These are phyloP conservation scores for Megaceryle torquata DNA, from an alignment of 2,113 vertebrate species.

Conservation along the genomic window DNA sequence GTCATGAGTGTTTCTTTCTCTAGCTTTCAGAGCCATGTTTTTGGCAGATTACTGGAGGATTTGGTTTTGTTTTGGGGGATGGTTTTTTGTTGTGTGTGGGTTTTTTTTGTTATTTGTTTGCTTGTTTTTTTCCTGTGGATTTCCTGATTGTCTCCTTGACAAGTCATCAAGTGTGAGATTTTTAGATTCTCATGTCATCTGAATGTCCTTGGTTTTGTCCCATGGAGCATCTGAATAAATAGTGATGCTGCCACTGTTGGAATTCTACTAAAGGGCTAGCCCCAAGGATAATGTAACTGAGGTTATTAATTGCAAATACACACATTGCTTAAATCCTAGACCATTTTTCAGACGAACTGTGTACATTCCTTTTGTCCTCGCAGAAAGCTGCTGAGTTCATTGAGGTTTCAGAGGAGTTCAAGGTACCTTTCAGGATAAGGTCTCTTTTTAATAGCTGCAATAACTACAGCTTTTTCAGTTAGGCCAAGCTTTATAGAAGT, in stretches of 20 bases:
- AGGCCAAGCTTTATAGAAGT: neutral
- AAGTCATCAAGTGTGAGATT: neutral
- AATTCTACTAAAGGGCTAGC: neutral
- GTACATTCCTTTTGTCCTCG: neutral
- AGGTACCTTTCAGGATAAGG: slow-evolving; percentile 3
- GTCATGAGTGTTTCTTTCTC: neutral
- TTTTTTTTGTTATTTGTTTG: neutral
- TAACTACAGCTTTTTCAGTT: neutral
- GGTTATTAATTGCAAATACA: slow-evolving; percentile 32
- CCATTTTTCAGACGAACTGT: slow-evolving; percentile 20
- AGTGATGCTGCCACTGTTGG: neutral
- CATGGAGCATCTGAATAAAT: neutral
- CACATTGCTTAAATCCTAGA: neutral
- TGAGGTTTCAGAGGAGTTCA: neutral
- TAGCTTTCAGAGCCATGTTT: neutral
- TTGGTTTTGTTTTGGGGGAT: neutral
- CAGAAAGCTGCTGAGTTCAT: neutral
- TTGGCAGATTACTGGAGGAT: neutral
- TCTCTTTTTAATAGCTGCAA: neutral
- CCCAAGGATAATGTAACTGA: neutral
- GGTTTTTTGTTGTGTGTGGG: neutral
- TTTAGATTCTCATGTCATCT: neutral
- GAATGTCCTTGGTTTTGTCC: neutral
- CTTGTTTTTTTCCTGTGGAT: neutral
- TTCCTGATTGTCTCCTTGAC: neutral